Evolutionary conservation across 2,797 vertebrate species (phyloP), one percentile per base, ranked within the genome.

Genomic region (Xenops minutus): DNA sequence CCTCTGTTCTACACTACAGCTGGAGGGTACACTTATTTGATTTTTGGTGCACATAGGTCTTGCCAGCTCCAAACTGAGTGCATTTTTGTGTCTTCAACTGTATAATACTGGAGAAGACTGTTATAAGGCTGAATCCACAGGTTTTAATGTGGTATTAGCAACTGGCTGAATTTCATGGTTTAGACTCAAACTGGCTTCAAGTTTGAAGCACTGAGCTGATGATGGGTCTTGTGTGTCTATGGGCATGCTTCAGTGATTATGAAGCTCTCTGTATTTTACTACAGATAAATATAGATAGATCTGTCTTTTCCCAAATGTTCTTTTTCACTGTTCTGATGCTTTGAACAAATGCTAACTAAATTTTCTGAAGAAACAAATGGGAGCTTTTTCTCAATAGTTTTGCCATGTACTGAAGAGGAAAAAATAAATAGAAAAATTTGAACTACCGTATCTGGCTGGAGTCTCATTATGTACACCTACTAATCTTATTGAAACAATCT

Each of bases 111-210:
- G 36, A 66, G 51, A 58, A 71, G 29, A 64, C 11, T 61, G 5
- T 24, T 36, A 2, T 12, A 41, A 74, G 23, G 17, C 54, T 75
- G 49, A 75, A 77, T 37, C 6, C 21, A 61, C 6, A 55, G 14
- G 16, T 52, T 46, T 71, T 27, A 32, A 24, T 20, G 26, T 4
- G 2, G 8, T 61, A 26, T 88, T 56, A 68, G 39, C 12, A 63
- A 43, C 16, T 46, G 14, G 9, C 32, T 89, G 58, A 49, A 75
- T 78, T 81, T 83, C 29, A 41, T 30, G 34, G 59, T 72, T 88
- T 56, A 54, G 15, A 14, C 12, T 81, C 7, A 12, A 26, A 19
- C 43, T 0, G 0, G 37, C 18, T 18, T 52, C 4, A 55, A 7
- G 10, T 68, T 64, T 77, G 23, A 81, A 75, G 15, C 9, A 36